Base-by-base conservation (phyloP, 2,113 vertebrate species). In the Tonatia bakeri region DNA sequence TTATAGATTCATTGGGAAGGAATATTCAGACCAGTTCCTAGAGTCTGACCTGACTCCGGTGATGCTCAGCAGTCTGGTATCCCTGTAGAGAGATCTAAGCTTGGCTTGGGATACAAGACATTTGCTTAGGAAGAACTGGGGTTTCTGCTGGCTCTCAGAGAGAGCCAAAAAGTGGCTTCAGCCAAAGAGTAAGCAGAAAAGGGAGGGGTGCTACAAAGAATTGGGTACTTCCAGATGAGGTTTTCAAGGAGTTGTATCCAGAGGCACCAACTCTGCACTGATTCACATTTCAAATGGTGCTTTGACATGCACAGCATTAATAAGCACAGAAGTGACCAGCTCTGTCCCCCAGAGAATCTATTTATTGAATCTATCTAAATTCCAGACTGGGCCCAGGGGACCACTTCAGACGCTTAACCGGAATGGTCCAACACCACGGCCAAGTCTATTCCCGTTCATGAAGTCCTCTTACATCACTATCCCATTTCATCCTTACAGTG, bases 391-490 rank as follows among this genome's bases (percentile, higher is more conserved):
- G 38, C 67, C 69, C 61, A 14, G 33, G 83, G 77, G 64, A 72
- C 65, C 33, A 56, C 38, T 80, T 69, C 28, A 17, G 45, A 64
- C 43, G 14, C 67, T 93, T 95, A 87, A 90, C 76, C 28, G 70
- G 81, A 88, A 95, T 86, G 69, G 59, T 20, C n/a, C 36, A 4
- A 54, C 19, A 40, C 24, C 22, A 52, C 40, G 1, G 83, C 83
- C 86, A 96, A 91, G 86, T 24, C 69, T 76, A 7, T 86, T 95
- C 87, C 86, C 86, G 82, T 75, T 86, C 86, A 67, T 3, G 22
- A 54, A 93, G 80, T 10, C 1, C n/a, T 70, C 64, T 95, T 70
- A 33, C 22, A 26, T 81, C 77, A 72, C 11, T 5, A 26, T 50
- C 24, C 36, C 20, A 6, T 64, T 69, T 47, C 40, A 77, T 56